Evolutionary conservation across 2,797 vertebrate species (phyloP), one percentile per base, ranked within the genome.

Genomic region (Botia almorhae): DNA sequence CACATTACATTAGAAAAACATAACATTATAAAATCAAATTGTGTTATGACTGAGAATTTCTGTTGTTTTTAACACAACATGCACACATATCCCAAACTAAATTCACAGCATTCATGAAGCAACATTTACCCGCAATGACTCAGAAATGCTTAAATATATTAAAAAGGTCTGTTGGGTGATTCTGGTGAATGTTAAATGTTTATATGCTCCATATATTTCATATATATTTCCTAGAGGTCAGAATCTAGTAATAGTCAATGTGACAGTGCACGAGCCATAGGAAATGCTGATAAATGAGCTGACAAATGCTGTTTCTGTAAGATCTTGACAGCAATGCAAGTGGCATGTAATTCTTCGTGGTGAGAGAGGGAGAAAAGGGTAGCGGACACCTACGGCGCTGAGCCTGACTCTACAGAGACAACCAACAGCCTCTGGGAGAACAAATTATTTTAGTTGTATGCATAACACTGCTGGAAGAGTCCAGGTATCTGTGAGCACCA

Each of bases 261-360:
- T 90, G 89, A 92, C 89, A 92, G 88, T 89, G 90, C 90, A 93
- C 90, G 91, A 90, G 90, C 86, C 51, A 87, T 80, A 84, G 76
- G 89, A 89, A 88, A 85, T 85, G 82, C 90, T 93, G 93, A 94
- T 93, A 92, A 94, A 94, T 93, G 92, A 93, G 92, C 93, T 94
- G 93, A 93, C 93, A 93, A 92, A 92, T 91, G 91, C 88, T 93
- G 92, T 93, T 93, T 93, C 90, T 90, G 89, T 93, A 92, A 91
- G 88, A 92, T 91, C 90, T 91, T 91, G 92, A 92, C 90, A 91
- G 89, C 90, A 84, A 85, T 88, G 89, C 90, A 89, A 92, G 91
- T 90, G 89, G 87, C 71, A 83, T 89, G 90, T 91, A 91, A 93
- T 91, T 91, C 88, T 85, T 90, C 85, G 48, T 84, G 82, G 88